These are phyloP conservation scores for Alosa sapidissima DNA, from an alignment of 2,797 vertebrate genomes.

Conservation along the genomic window DNA sequence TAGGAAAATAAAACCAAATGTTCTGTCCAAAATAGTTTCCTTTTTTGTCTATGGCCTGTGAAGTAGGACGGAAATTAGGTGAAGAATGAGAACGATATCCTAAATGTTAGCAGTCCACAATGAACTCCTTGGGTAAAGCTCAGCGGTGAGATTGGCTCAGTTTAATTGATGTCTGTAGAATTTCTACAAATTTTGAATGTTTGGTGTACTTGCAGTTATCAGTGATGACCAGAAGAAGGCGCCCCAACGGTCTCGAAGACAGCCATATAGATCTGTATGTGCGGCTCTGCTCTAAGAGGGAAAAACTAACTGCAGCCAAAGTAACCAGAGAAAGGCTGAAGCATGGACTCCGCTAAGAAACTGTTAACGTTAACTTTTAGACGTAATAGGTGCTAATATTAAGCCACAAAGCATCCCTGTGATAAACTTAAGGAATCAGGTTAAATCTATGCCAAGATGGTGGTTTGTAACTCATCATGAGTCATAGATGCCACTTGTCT, in stretches of 20 bases:
- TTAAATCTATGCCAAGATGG: no score
- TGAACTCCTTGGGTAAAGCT: neutral
- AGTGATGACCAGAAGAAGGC: neutral
- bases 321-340: no score
- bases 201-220: neutral
- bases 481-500: neutral
- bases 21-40: neutral
- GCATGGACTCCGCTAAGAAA: no score
- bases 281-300: no score
- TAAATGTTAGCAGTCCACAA: neutral
- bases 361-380: no score
- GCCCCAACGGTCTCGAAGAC: neutral
- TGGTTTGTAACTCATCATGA: neutral
- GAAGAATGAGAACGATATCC: neutral
- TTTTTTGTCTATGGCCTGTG: neutral
- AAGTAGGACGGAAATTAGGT: neutral
- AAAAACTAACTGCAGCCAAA: no score
- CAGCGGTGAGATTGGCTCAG: neutral
- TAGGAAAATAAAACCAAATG: constrained; percentile 25
- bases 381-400: no score
- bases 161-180: neutral
- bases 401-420: no score
- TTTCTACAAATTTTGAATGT: neutral
- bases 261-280: no score
- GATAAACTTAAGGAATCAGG: no score